Conservation (phyloP, 2,888 invertebrate species). For the Linnaemya tessellans region DNA sequence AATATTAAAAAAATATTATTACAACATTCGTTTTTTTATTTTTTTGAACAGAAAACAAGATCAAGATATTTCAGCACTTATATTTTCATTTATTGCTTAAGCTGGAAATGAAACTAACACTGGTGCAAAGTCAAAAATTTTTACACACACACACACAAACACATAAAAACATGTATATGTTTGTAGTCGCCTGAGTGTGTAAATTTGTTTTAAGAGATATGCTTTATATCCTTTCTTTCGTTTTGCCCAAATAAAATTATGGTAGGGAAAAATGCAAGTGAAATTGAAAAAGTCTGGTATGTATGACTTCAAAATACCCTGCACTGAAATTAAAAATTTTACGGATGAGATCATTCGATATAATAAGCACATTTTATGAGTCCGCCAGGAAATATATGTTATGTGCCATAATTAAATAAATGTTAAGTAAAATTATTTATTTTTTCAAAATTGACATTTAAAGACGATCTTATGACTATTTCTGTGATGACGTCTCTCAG, state of each 20-base stretch:
- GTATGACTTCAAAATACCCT: not conserved
- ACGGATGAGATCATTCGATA: no score
- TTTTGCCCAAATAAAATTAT: constrained; percentile 6
- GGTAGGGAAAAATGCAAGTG: not conserved
- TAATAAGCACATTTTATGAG: no score
- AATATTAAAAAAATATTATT: constrained; percentile 45
- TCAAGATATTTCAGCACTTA: constrained; percentile 60
- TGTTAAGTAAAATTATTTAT: no score
- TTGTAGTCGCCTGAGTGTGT: not conserved
- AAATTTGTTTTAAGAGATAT: not conserved
- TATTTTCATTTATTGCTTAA: constrained; percentile 39
- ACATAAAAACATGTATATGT: not conserved
- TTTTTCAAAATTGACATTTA: no score
- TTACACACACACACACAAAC: no score
- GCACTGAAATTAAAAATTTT: not conserved
- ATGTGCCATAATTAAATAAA: no score
- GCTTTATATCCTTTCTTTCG: not conserved
- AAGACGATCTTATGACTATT: no score
- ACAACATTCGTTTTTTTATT: not conserved
- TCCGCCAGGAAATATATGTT: no score
- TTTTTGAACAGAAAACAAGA: constrained; percentile 31
- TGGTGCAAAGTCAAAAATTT: no score
- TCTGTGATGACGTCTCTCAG: no score
- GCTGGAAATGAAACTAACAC: constrained; percentile 42
- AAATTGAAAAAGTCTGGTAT: not conserved